Conservation (phyloP, 2,113 vertebrate species). For the Lophochroa leadbeateri region DNA sequence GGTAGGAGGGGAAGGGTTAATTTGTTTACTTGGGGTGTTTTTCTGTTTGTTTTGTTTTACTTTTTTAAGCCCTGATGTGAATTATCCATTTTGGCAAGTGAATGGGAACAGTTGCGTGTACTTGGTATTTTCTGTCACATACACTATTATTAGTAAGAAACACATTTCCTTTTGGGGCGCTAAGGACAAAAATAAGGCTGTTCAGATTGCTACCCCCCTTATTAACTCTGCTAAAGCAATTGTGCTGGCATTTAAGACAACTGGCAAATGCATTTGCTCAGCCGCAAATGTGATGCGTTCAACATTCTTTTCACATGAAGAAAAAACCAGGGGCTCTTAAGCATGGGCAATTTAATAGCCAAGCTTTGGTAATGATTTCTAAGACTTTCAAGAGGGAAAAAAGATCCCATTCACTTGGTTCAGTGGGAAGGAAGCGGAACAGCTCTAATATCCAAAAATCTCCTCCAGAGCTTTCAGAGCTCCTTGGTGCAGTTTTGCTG, state of each 20-base stretch:
- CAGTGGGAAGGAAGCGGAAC: not conserved
- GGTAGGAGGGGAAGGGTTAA: slow-evolving; percentile 47
- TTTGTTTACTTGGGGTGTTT: slow-evolving; percentile 14
- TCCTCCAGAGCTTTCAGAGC: slow-evolving; percentile 1
- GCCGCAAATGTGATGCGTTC: slow-evolving; percentile 43
- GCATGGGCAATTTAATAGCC: not conserved
- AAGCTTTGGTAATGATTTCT: slow-evolving; percentile 38
- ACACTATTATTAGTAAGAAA: slow-evolving; percentile 74
- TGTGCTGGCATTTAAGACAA: slow-evolving; percentile 53
- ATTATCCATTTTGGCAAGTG: slow-evolving; percentile 64
- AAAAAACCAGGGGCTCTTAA: slow-evolving; percentile 43
- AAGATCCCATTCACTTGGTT: not conserved
- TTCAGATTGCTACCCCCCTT: slow-evolving; percentile 60
- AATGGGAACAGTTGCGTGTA: slow-evolving; percentile 68
- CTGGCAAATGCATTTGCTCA: slow-evolving; percentile 61
- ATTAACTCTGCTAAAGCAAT: slow-evolving; percentile 64
- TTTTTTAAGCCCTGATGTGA: slow-evolving; percentile 54
- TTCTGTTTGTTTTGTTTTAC: slow-evolving; percentile 49
- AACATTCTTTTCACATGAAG: slow-evolving; percentile 43
- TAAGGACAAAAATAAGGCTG: slow-evolving; percentile 75
- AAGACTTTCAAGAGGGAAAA: slow-evolving; percentile 19
- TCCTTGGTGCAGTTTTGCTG: slow-evolving; percentile 1
- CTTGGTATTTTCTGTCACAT: slow-evolving; percentile 68
- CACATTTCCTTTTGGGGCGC: slow-evolving; percentile 74
- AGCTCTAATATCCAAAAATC: slow-evolving; percentile 33